Evolutionary conservation across 2,797 vertebrate species (phyloP), one percentile per base, ranked within the genome.

Genomic region (Myoxocephalus aenaeus): DNA sequence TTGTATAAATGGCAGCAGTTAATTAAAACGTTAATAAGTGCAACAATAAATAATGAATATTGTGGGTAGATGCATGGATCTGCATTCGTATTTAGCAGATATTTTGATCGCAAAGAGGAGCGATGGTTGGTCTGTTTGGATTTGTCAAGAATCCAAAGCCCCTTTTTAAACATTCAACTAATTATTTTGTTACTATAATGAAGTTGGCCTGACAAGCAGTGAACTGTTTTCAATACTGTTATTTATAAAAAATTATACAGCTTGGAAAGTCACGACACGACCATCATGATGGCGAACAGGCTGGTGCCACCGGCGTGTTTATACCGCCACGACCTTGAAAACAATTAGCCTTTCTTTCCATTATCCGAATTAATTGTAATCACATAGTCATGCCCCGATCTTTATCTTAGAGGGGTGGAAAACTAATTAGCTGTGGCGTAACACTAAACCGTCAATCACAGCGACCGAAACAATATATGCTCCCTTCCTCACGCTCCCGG

Each of bases 361-460:
- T 87, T 87, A 91, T 91, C 81, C 85, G 81, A 90, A 89, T 90
- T 85, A 89, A 94, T 91, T 90, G 83, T 91, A 86, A 91, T 93
- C 86, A 87, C 79, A 73, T 86, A 13, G 66, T 87, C 83, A 86
- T 88, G 79, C 89, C 81, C 81, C 70, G 87, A 72, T 92, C 87
- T 92, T 92, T 91, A 89, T 90, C 81, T 88, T 86, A 34, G 72
- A 84, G 73, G 69, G 61, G 61, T 82, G 61, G 61, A 77, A 85
- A 91, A 87, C 87, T 90, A 94, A 93, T 95, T 94, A 93, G 79
- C 80, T 76, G 64, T 77, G 83, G 75, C 81, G 81, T 78, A 86
- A 87, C 86, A 90, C 80, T 87, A 88, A 87, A 89, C 84, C 91
- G 91, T 93, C 90, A 90, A 74, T 94, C 92, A 92, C 69, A 82